Evolutionary conservation across 2,888 invertebrate genomes (phyloP).

Genomic region (Andrena haemorrhoa): DNA sequence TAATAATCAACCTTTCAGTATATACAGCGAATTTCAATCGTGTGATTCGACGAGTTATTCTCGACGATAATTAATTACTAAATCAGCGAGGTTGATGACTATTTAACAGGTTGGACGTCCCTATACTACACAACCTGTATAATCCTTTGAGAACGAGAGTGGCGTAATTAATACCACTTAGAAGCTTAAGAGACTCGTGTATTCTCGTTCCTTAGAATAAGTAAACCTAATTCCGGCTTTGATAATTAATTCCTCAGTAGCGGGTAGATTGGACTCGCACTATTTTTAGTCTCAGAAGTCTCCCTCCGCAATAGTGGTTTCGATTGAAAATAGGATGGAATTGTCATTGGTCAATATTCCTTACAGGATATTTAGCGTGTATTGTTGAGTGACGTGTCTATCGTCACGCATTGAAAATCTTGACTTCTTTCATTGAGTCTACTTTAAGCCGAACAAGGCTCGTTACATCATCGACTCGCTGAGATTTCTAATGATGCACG

Average conservation of each 20-base stretch:
- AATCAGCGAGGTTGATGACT: not conserved
- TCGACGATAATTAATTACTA: slow-evolving; percentile 10
- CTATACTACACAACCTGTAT: not conserved
- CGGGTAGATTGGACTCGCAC: not conserved
- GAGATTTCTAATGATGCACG: slow-evolving; percentile 57
- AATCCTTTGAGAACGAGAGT: not conserved
- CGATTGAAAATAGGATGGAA: not conserved
- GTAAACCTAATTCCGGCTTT: not conserved
- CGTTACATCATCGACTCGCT: slow-evolving; percentile 51
- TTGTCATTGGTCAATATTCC: no score
- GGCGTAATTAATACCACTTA: not conserved
- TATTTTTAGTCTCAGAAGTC: not conserved
- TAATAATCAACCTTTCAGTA: slow-evolving; percentile 15
- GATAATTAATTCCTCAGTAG: not conserved
- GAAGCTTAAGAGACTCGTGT: not conserved
- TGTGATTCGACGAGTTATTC: not conserved
- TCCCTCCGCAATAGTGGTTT: not conserved
- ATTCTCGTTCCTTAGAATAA: not conserved
- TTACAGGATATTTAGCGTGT: not conserved
- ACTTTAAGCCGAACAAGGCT: not conserved
- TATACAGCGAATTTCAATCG: slow-evolving; percentile 14
- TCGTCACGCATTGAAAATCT: not conserved
- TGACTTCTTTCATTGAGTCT: not conserved
- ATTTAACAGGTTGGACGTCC: not conserved
- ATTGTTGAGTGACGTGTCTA: not conserved